These are phyloP conservation scores for Ceuthmochares aereus DNA, from an alignment of 2,113 vertebrate species.

Conservation along the genomic window DNA sequence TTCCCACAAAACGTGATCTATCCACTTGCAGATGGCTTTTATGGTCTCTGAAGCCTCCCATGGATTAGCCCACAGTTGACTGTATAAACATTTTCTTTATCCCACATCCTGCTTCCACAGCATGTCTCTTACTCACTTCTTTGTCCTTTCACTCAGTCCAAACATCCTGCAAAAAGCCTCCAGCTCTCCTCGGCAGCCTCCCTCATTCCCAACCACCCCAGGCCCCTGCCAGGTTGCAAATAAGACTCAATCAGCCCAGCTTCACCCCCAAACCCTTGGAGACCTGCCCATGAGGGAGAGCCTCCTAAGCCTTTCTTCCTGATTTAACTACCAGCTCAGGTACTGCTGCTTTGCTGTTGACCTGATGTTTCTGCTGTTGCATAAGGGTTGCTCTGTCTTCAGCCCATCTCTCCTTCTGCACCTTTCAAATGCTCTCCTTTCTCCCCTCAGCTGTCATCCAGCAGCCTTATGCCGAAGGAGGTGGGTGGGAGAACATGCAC, in stretches of 20 bases:
- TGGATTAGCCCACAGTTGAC: conserved; percentile 2
- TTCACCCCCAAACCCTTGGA: not conserved
- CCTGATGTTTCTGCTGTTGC: not conserved
- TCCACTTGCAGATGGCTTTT: conserved; percentile 43
- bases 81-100: conserved; percentile 42
- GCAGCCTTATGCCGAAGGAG: conserved; percentile 39
- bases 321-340: accelerated
- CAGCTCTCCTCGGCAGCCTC: not conserved
- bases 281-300: not conserved
- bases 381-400: not conserved
- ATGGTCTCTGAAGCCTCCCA: conserved; percentile 11
- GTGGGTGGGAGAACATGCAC: conserved; percentile 41
- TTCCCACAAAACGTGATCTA: conserved; percentile 2
- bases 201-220: not conserved
- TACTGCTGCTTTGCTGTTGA: not conserved
- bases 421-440: not conserved
- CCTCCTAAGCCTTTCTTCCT: not conserved
- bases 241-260: not conserved
- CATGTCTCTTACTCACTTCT: not conserved
- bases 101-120: conserved; percentile 63
- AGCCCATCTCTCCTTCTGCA: conserved; percentile 6
- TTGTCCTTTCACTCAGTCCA: not conserved
- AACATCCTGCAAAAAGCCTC: conserved; percentile 57
- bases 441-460: conserved; percentile 24
- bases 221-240: not conserved